Evolutionary conservation across 2,113 vertebrate species (phyloP).

Genomic region (Lucifuga dentata): DNA sequence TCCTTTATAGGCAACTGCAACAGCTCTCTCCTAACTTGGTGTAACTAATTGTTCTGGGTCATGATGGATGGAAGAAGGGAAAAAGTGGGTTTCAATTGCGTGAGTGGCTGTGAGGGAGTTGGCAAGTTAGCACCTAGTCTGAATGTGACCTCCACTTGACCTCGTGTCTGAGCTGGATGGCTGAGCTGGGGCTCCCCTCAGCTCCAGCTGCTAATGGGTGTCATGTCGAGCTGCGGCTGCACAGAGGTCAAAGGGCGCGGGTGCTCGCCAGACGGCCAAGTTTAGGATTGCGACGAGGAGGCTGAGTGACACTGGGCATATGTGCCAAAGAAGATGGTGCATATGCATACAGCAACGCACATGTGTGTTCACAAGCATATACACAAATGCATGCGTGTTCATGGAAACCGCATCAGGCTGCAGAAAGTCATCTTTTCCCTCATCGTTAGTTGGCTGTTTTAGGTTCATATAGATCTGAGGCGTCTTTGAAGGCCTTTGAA

Average conservation of each 20-base stretch:
- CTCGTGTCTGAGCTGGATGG: constrained; percentile 69
- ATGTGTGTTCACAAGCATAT: neutral
- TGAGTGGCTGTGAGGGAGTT: constrained; percentile 96
- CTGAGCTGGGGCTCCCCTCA: constrained; percentile 30
- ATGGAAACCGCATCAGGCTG: constrained; percentile 34
- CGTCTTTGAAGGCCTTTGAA: constrained; percentile 95
- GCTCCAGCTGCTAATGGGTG: constrained; percentile 84
- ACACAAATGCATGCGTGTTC: constrained; percentile 10
- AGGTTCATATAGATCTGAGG: constrained; percentile 95
- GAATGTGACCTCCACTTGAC: constrained; percentile 85
- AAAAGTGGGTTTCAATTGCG: constrained; percentile 51
- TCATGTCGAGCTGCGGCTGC: constrained; percentile 72
- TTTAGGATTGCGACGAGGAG: constrained; percentile 78
- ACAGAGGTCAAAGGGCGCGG: constrained; percentile 67
- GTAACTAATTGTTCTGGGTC: constrained; percentile 88
- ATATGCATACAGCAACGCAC: neutral
- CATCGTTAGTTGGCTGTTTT: constrained; percentile 85
- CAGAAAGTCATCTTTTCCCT: constrained; percentile 69
- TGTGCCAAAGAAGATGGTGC: constrained; percentile 59
- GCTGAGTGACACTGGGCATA: constrained; percentile 79
- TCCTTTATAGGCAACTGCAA: constrained; percentile 64
- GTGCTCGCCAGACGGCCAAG: constrained; percentile 71
- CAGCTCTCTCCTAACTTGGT: constrained; percentile 76
- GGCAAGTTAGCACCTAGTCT: constrained; percentile 97
- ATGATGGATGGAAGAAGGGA: constrained; percentile 52